phyloP scores from a whole-genome alignment of 1,140 invertebrate genomes.

The Trichogramma pretiosum region DNA sequence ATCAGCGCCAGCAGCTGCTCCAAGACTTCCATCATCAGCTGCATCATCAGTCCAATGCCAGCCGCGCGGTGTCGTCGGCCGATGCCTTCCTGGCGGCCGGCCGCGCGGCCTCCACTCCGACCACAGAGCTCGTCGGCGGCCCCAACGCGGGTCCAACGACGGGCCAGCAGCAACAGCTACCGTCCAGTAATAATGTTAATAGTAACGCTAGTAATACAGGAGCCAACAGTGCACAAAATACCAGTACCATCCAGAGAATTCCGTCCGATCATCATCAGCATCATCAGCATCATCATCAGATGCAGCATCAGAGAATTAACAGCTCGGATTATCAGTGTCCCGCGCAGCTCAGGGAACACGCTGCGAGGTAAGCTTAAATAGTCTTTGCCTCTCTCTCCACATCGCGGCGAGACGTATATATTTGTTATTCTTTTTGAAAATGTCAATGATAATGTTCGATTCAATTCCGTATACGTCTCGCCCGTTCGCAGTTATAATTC shows the following conservation, averaged over 20 bases:
- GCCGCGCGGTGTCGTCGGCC: conserved; percentile 28
- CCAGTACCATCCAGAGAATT: conserved; percentile 32
- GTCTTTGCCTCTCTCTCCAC: conserved; percentile 41
- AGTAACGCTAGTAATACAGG: conserved; percentile 10
- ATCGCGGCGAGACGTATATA: conserved; percentile 15
- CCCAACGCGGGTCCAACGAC: neutral
- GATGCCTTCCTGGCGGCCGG: conserved; percentile 26
- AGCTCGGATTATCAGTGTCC: conserved; percentile 40
- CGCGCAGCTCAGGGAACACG: conserved; percentile 32
- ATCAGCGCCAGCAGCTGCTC: conserved; percentile 28
- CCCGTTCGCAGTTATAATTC: neutral
- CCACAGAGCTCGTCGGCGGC: no score
- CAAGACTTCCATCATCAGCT: no score
- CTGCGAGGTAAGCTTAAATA: conserved; percentile 43
- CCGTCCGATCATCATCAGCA: conserved; percentile 36
- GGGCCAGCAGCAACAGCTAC: neutral
- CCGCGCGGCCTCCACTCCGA: conserved; percentile 19
- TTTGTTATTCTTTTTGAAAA: no score
- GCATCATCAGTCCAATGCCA: conserved; percentile 1
- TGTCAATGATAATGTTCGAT: no score
- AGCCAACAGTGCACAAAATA: neutral
- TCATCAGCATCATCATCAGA: conserved; percentile 19
- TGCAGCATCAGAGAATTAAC: conserved; percentile 21
- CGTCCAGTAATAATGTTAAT: neutral
- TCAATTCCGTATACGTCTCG: conserved; percentile 14